These are phyloP conservation scores for Catalaphyllia jardinei DNA, from an alignment of 64 coral and sea anemone species.

Conservation along the genomic window DNA sequence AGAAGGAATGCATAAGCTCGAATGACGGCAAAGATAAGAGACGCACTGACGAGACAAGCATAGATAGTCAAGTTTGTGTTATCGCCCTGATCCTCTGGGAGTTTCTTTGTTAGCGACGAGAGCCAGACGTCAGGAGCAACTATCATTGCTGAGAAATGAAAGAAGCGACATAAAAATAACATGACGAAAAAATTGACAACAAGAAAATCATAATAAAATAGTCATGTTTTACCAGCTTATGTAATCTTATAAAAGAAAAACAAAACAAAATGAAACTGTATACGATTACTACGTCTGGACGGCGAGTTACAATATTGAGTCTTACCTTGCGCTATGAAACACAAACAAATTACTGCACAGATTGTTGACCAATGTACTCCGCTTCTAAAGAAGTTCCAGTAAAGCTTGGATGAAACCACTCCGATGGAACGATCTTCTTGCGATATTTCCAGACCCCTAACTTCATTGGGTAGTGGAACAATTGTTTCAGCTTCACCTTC, in stretches of 20 bases:
- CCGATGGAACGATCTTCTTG: conserved; percentile 3
- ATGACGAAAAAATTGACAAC: not conserved
- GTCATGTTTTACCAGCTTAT: not conserved
- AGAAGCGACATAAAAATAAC: not conserved
- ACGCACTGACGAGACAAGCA: not conserved
- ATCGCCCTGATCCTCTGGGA: not conserved
- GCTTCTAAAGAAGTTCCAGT: conserved; percentile 4
- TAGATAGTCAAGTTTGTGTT: not conserved
- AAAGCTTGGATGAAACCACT: not conserved
- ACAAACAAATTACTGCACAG: not conserved
- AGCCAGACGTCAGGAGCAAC: not conserved
- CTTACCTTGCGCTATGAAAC: not conserved
- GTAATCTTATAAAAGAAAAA: too few species aligned
- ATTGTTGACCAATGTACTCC: not conserved
- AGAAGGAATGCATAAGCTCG: conserved; percentile 4
- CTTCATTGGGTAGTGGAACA: not conserved
- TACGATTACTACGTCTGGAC: not conserved
- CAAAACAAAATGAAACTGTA: too few species aligned
- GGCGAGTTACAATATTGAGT: not conserved
- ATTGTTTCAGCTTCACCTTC: too few species aligned
- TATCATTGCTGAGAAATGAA: not conserved
- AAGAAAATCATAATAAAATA: not conserved
- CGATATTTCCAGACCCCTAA: not conserved
- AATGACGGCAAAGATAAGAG: not conserved
- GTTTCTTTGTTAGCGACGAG: not conserved